Evolutionary conservation across 53 echinoderm and acorn worm species (phyloP).

Genomic region (Pentamera pediparva): DNA sequence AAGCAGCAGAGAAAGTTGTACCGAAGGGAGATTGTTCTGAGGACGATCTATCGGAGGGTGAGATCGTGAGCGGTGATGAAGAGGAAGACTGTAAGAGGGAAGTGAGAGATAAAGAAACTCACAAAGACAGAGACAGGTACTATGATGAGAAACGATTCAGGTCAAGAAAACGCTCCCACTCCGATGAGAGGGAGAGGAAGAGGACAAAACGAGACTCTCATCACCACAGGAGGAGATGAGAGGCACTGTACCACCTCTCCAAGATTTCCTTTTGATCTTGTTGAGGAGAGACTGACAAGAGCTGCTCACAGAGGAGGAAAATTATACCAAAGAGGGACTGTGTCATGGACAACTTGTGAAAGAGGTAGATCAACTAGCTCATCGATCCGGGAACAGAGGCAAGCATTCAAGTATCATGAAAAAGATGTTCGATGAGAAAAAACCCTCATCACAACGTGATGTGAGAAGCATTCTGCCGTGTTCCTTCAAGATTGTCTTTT

Average conservation of each 20-base stretch:
- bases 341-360: background rate
- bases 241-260: background rate
- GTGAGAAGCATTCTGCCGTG: too few species aligned
- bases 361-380: background rate
- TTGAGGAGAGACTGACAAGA: background rate
- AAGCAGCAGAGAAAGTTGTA: too few species aligned
- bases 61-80: background rate
- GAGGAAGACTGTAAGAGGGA: background rate
- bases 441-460: too few species aligned
- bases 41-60: slow-evolving; percentile 2
- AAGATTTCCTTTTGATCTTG: too few species aligned
- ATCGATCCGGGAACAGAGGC: background rate
- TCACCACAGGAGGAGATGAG: background rate
- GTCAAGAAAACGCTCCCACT: background rate
- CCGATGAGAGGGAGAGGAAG: background rate
- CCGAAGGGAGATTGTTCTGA: too few species aligned
- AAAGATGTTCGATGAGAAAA: too few species aligned
- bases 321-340: background rate
- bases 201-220: too few species aligned
- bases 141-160: background rate
- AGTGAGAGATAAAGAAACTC: background rate
- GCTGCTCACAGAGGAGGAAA: background rate
- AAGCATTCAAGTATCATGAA: background rate
- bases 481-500: too few species aligned
- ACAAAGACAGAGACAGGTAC: background rate